A percentile compares a stretch with the other conserved stretches of the same genome.
Conservation (phyloP, 1,140 invertebrate genomes). For the Penaeus indicus region DNA sequence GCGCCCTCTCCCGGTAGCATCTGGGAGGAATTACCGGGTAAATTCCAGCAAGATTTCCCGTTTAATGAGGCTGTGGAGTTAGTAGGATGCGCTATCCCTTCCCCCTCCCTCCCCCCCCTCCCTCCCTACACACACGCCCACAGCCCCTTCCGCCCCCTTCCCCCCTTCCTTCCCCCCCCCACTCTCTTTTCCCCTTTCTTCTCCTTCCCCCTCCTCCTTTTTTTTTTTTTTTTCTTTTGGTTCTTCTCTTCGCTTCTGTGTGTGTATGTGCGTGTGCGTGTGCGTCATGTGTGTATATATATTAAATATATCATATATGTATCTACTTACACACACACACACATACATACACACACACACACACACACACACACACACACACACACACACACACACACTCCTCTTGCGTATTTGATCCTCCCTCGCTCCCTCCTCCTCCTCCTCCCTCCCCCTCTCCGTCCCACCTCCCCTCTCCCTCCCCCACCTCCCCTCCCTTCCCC, state of each 20-base stretch:
- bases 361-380: no score
- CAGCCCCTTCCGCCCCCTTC: neutral
- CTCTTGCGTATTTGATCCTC: neutral
- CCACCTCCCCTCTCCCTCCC: neutral
- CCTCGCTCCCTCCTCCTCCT: neutral
- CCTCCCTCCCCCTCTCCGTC: neutral
- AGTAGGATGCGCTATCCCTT: no score
- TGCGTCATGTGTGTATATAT: no score
- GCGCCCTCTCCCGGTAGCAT: neutral
- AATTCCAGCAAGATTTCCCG: constrained; percentile 3
- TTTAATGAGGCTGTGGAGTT: no score
- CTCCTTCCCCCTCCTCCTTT: neutral
- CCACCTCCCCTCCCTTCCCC: neutral
- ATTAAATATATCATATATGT: no score
- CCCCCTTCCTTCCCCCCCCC: neutral
- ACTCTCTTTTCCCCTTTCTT: neutral
- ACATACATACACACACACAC: no score
- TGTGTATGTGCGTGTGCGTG: no score
- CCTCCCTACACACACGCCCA: neutral
- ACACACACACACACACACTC: neutral
- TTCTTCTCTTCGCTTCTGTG: no score
- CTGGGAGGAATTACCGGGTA: neutral
- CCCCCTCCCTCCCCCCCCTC: no score
- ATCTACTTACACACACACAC: no score
- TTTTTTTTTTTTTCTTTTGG: no score